These are phyloP conservation scores for Planiliza haematocheilus DNA, from an alignment of 2,113 vertebrate genomes.

Conservation along the genomic window DNA sequence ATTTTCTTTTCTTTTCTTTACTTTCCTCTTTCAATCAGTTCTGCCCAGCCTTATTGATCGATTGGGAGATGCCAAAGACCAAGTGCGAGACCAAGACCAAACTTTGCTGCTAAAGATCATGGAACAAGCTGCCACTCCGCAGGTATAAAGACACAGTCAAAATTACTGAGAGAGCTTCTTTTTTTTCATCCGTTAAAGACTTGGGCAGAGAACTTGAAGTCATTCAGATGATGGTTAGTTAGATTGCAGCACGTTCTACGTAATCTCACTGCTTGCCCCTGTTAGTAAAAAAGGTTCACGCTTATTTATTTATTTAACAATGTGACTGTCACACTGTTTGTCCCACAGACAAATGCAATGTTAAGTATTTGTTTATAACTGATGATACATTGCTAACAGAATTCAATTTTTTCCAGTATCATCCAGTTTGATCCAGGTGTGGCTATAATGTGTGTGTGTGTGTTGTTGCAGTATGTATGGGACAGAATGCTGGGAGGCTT, in stretches of 20 bases:
- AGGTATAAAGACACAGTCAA: conserved; percentile 69
- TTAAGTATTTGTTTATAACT: too few relatives aligned
- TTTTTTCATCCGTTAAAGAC: neutral
- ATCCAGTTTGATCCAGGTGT: neutral
- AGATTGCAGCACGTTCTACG: too few relatives aligned
- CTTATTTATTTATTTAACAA: too few relatives aligned
- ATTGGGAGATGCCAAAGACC: conserved; percentile 96
- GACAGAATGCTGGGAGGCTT: conserved; percentile 97
- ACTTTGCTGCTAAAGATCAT: conserved; percentile 96
- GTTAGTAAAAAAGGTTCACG: too few relatives aligned
- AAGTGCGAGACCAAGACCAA: conserved; percentile 96
- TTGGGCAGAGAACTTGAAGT: too few relatives aligned
- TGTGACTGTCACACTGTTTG: too few relatives aligned
- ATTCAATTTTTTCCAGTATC: too few relatives aligned
- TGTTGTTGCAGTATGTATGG: conserved; percentile 90
- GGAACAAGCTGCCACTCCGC: conserved; percentile 93
- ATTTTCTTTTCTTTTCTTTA: neutral
- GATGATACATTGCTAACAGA: too few relatives aligned
- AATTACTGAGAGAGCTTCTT: neutral
- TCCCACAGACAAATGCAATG: too few relatives aligned
- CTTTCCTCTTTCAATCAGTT: conserved; percentile 78
- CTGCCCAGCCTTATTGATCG: conserved; percentile 96
- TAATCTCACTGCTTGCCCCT: too few relatives aligned
- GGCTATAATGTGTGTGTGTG: conserved; percentile 7
- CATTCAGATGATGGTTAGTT: too few relatives aligned